A percentile compares a stretch with the other conserved stretches of the same genome.
Conservation (phyloP, 1,140 invertebrate genomes). For the Pseudomyrmex flavicornis region DNA sequence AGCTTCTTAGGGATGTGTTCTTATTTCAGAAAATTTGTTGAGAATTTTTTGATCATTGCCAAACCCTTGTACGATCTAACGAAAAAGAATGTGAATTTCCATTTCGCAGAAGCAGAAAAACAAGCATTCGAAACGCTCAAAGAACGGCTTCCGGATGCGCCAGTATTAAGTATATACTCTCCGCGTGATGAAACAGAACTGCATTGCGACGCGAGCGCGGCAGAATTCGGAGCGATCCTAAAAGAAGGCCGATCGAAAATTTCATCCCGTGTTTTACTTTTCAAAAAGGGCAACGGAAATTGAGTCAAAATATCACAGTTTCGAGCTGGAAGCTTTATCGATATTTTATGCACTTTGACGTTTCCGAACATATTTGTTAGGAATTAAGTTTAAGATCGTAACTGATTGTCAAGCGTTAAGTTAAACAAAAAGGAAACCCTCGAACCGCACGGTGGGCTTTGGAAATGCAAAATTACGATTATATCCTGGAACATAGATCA, state of each 20-base stretch:
- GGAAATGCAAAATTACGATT: conserved; percentile 21
- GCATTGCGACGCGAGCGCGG: conserved; percentile 27
- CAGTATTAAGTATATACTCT: conserved; percentile 29
- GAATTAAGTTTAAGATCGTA: conserved; percentile 18
- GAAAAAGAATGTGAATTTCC: neutral
- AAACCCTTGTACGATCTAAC: conserved; percentile 32
- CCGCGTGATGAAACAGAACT: conserved; percentile 34
- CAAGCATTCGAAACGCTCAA: conserved; percentile 6
- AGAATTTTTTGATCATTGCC: conserved; percentile 4
- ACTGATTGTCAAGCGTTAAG: conserved; percentile 12
- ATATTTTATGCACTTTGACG: conserved; percentile 37
- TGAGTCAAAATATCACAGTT: conserved; percentile 4
- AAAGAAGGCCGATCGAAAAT: conserved; percentile 18
- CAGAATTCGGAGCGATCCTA: conserved; percentile 22
- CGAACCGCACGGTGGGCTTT: conserved; percentile 15
- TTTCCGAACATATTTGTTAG: conserved; percentile 22
- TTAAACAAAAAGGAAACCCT: conserved; percentile 16
- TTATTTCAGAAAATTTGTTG: conserved; percentile 32
- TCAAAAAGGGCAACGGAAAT: conserved; percentile 6
- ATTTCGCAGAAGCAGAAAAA: neutral
- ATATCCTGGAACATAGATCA: neutral
- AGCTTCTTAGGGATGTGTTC: conserved; percentile 38
- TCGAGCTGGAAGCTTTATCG: neutral
- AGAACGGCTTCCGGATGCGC: neutral
- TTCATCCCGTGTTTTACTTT: conserved; percentile 32